A percentile compares a stretch with the other conserved stretches of the same genome.
Evolutionary conservation across 2,888 invertebrate genomes (phyloP).

Genomic region (Odiellus spinosus): DNA sequence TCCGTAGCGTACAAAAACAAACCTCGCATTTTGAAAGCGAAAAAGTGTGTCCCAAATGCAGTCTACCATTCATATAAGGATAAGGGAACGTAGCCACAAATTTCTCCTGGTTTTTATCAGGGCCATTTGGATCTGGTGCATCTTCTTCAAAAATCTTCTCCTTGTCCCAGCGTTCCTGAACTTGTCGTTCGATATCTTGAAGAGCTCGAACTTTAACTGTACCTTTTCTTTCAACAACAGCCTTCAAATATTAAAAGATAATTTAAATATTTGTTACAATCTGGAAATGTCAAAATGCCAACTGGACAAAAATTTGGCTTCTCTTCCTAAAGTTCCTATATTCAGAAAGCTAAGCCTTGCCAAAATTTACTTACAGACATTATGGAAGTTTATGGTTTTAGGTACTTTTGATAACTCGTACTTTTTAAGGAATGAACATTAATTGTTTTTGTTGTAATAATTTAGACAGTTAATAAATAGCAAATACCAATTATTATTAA

Average conservation of each 20-base stretch:
- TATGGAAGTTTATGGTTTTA: too few species aligned
- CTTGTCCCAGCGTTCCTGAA: slow-evolving; percentile 71
- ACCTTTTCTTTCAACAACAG: slow-evolving; percentile 54
- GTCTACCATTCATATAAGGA: slow-evolving; percentile 97
- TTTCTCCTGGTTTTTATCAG: slow-evolving; percentile 42
- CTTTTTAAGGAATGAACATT: too few species aligned
- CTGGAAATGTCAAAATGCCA: too few species aligned
- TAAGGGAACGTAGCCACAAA: slow-evolving; percentile 90
- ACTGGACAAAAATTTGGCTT: too few species aligned
- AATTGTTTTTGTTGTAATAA: too few species aligned
- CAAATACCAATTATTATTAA: too few species aligned
- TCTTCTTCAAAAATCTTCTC: slow-evolving; percentile 67
- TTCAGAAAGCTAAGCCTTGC: too few species aligned
- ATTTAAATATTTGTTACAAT: too few species aligned
- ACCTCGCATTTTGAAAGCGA: slow-evolving; percentile 89
- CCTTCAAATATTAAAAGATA: neutral
- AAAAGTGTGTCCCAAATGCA: slow-evolving; percentile 95
- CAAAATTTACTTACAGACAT: too few species aligned
- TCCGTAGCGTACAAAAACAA: neutral
- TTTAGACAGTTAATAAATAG: too few species aligned
- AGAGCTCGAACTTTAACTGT: slow-evolving; percentile 91
- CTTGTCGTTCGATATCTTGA: slow-evolving; percentile 66
- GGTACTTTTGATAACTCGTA: too few species aligned
- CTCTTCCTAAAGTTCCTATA: too few species aligned
- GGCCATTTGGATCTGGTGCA: slow-evolving; percentile 35